Evolutionary conservation across 2,888 invertebrate genomes (phyloP), one percentile per base, ranked within the genome.

Genomic region (Chelonus formosanus): DNA sequence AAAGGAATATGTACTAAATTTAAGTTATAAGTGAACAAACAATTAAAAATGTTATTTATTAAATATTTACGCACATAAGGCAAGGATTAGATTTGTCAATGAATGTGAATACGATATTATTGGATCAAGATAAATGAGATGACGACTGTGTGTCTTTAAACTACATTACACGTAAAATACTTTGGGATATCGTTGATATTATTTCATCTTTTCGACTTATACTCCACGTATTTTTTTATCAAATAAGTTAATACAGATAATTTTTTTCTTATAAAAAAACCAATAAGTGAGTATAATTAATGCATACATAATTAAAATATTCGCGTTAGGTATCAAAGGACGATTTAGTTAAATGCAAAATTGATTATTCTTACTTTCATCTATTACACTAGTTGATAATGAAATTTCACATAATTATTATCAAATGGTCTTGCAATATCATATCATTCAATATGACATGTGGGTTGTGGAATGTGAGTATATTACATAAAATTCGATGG

Each of bases 401-500:
- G 71, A 69, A 70, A 66, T 62, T 71, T 66, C 65, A 70, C 65
- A 70, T 65, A 60, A 71, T 74, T 75, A 71, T 69, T 70, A 69
- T 67, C 69, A 71, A 71, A 61, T 65, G 70, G 67, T 73, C 71
- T 63, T 65, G 70, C 54, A 60, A 53, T 68, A 55, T 40, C 60
- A 47, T 57, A 20, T 67, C 59, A 65, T 68, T 64, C 65, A 63
- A 73, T 75, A 73, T 20, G 20, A 70, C 75, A 73, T 72, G 73
- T 76, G 74, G 75, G 71, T 64, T 71, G 75, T 77, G 78, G 78
- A 78, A 78, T 78, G 78, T 76, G 77, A 76, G 69, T 75, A 71
- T 75, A 71, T 75, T 75, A 74, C 73, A 74, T 74, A 76, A 74
- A 77, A 73, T 76, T 65, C 61, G 70, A 73, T 71, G 72, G 63